Base-by-base conservation (phyloP, 1,140 invertebrate genomes). In the Magallana gigas region DNA sequence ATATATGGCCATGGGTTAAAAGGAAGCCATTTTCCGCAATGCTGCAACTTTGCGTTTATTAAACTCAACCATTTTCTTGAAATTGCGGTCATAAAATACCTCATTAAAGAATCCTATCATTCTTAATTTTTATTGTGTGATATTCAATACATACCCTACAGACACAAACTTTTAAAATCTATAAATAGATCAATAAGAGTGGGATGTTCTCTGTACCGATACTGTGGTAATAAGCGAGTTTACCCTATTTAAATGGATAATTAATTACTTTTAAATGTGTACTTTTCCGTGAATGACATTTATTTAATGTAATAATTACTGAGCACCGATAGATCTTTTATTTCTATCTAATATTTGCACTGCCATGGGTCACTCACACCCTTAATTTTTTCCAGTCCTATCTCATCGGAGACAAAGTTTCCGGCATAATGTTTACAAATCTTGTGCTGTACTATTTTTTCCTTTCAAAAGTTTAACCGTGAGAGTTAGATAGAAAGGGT, bases 91-190 rank as follows among this genome's bases (percentile, higher is more conserved):
- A 18, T 64, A 64, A 64, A 76, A 76, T 12, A 76, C 36, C 68
- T 76, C 68, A 76, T 76, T 76, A 76, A 12, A 29, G 68, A 48
- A 18, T 29, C 18, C 29, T 76, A 29, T 76, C 36, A 29, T 36
- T 76, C 23, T 18, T 76, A 29, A 76, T 76, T 76, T 76, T 76
- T 36, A 76, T 76, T 18, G 23, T 11, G 23, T 23, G 68, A 76
- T 76, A 76, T 76, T 76, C 68, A 23, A 76, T 76, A 29, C 68
- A 76, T 29, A 29, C 68, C 68, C 36, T 76, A 76, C 68, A 76
- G 68, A 76, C 64, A 36, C 9, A 76, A 76, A 18, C 23, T 76
- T 18, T 12, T 48, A 48, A 48, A 48, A 48, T 48, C 36, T 48
- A 48, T 48, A 36, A 48, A 29, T 76, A 76, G 68, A 76, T 76